Base-by-base conservation (phyloP, 2,113 vertebrate genomes). In the Desmodus rotundus region DNA sequence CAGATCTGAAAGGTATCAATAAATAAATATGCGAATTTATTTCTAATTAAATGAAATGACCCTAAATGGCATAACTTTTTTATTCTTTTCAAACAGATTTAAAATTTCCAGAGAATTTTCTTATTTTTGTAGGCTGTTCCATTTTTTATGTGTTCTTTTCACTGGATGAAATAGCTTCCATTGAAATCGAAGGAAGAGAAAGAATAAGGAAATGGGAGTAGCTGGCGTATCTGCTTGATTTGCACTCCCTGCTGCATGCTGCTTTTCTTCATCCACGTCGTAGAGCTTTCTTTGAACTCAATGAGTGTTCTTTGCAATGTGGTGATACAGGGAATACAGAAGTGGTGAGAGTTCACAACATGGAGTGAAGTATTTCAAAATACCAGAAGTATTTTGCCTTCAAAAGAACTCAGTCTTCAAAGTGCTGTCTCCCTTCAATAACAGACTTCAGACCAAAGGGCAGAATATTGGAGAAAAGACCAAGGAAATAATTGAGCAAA, bases 351-450 rank as follows among this genome's bases (percentile, higher is more conserved):
- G 67, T 74, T 93, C 74, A 52, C 33, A n/a, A 45, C 43, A 52
- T 20, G 20, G 33, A 70, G 13, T 74, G 63, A 87, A 58, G 56
- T 58, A 58, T 58, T 58, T 58, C 56, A 58, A 58, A 58, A 87
- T 7, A 73, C 56, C 74, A 78, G n/a, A 33, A 91, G 77, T 72
- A 31, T 94, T 83, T 91, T 87, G 22, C 28, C 36, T 93, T 95
- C 67, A 82, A 95, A 93, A 67, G 36, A 89, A 63, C 19, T 93
- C 47, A 82, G 47, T 81, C 43, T 96, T 97, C 93, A 83, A 91
- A 93, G 89, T 17, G 2, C 7, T 70, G 4, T 83, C 26, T 83
- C 38, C 4, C 4, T 17, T 56, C 43, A 81, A 45, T 43, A 47
- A 28, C 43, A 95, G 47, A 76, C 52, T 73, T 77, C 56, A 82